These are phyloP conservation scores for Hyphantria cunea DNA, from an alignment of 1,140 invertebrate species.

Conservation along the genomic window DNA sequence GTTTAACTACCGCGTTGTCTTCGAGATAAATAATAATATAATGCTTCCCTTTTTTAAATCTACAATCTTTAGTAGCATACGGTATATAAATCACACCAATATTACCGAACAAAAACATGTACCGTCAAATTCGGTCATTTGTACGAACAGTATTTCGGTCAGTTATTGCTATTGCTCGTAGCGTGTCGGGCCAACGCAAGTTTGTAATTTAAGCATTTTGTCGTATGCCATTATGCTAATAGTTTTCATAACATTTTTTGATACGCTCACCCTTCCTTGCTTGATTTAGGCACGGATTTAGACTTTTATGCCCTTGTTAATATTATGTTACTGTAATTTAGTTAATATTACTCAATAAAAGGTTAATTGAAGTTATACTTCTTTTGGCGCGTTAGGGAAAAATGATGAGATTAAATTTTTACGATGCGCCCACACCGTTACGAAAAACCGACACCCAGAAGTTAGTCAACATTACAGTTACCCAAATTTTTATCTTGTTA, in stretches of 20 bases:
- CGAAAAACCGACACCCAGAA: too few species aligned
- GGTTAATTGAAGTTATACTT: too few species aligned
- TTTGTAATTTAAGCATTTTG: constrained; percentile 56
- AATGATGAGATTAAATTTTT: too few species aligned
- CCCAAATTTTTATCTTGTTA: too few species aligned
- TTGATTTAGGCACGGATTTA: constrained; percentile 39
- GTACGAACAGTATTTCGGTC: constrained; percentile 3
- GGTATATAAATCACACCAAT: constrained; percentile 18
- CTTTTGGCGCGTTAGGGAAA: too few species aligned
- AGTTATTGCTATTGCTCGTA: constrained; percentile 7
- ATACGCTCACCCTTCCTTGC: constrained; percentile 56
- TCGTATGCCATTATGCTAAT: constrained; percentile 69
- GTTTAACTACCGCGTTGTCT: too few species aligned
- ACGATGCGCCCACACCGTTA: too few species aligned
- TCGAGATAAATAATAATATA: background rate
- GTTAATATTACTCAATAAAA: too few species aligned
- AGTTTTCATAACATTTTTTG: constrained; percentile 57
- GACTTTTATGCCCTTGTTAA: constrained; percentile 29
- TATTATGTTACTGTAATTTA: background rate
- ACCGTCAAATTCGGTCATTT: background rate
- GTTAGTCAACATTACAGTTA: too few species aligned
- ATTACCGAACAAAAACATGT: background rate
- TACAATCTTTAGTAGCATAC: background rate
- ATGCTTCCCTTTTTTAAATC: background rate
- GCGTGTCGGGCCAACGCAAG: constrained; percentile 14